A percentile compares a stretch with the other conserved stretches of the same genome.
phyloP scores from a whole-genome alignment of 2,113 vertebrate genomes.

The Microtus pennsylvanicus region DNA sequence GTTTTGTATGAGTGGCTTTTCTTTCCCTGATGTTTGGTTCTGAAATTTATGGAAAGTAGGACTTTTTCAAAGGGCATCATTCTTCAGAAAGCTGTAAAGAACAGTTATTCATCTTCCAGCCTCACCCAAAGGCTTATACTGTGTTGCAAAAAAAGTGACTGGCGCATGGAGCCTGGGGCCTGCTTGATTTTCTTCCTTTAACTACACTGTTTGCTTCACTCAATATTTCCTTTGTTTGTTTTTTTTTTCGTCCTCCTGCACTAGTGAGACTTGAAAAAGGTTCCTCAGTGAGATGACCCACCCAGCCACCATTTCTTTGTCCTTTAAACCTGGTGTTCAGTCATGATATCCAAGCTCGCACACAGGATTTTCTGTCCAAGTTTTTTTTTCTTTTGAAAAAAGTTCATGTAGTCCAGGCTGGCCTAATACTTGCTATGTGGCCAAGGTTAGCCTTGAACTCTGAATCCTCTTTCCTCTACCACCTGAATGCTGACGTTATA shows the following conservation, averaged over 20 bases:
- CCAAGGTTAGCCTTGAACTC: not conserved
- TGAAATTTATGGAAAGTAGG: not conserved
- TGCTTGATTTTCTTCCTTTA: constrained; percentile 21
- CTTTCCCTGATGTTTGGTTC: constrained; percentile 31
- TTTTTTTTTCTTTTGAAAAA: constrained; percentile 14
- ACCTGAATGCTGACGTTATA: not conserved
- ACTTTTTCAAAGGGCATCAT: not conserved
- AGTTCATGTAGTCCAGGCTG: not conserved
- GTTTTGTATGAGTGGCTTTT: not conserved
- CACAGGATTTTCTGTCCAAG: not conserved
- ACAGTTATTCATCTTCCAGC: not conserved
- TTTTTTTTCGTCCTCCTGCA: not conserved
- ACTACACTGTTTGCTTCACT: not conserved
- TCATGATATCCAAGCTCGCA: not conserved
- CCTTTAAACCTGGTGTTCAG: constrained; percentile 11
- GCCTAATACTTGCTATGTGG: not conserved
- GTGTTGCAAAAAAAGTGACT: constrained; percentile 1
- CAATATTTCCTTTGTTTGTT: not conserved
- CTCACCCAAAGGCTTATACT: not conserved
- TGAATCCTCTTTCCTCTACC: not conserved
- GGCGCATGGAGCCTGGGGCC: not conserved
- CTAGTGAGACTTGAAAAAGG: not conserved
- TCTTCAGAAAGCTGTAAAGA: constrained; percentile 22
- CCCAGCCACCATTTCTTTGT: not conserved
- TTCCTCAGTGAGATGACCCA: not conserved